Base-by-base conservation (phyloP, 2,797 vertebrate genomes). In the Etheostoma nigrum region DNA sequence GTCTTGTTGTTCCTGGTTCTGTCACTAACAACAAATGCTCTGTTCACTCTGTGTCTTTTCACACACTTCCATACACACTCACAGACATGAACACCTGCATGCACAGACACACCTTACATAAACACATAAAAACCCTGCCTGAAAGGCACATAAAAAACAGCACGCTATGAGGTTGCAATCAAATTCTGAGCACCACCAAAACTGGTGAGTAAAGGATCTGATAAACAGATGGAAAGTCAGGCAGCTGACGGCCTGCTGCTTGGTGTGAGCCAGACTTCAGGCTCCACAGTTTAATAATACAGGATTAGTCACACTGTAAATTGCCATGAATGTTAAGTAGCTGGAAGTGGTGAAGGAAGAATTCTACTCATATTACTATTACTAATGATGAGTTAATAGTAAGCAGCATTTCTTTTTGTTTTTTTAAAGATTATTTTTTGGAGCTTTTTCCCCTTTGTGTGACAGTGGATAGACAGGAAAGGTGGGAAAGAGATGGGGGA, bases 281-380 rank as follows among this genome's bases (percentile, higher is more conserved):
- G 60, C 67, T 79, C 61, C 58, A 36, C 64, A 62, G 73, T 81
- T 90, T 88, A 83, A 78, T 84, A 87, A 80, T 87, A 87, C 65
- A 79, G 78, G 82, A 90, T 92, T 88, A 90, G 81, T 73, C 75
- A 58, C 59, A 30, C 76, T 74, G 64, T 67, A 88, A 90, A 83
- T 79, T 78, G 81, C 79, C 66, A 81, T 84, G 85, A 89, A 92
- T 89, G 77, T 88, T 90, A 88, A 90, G 67, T 68, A 82, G 78
- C 49, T 7, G 21, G 67, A 70, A 45, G 47, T 60, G 61, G 59
- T 55, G 44, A 44, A 77, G 67, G 44, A 70, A 64, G 33, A 69
- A 72, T 65, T 69, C 15, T 30, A 30, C 30, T 30, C 27, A 30
- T 63, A 8, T 55, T 40, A 40, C 10, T 45, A 9, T 40, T 33